Percentiles rank a stretch among this genome's conserved stretches.
phyloP scores from a whole-genome alignment of 2,797 vertebrate genomes.

The Poeciliopsis turneri region DNA sequence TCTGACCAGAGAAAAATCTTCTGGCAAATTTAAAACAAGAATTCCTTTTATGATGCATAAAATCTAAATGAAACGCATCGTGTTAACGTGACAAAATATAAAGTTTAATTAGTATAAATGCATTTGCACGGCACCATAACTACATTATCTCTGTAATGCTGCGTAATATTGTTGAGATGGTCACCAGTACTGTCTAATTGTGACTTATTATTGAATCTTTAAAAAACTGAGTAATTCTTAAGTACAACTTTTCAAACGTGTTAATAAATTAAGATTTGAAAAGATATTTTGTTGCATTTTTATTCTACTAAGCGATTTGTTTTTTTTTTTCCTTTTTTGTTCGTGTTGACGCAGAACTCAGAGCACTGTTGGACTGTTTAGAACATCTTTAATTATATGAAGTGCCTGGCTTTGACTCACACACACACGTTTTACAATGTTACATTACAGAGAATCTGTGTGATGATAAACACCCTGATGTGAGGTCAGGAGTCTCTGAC shows the following conservation, averaged over 20 bases:
- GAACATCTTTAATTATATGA: slow-evolving; percentile 65
- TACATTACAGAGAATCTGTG: slow-evolving; percentile 30
- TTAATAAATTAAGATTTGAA: slow-evolving; percentile 63
- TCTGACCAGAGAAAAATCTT: not conserved
- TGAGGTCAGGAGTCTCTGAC: slow-evolving; percentile 31
- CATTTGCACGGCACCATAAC: not conserved
- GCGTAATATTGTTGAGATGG: slow-evolving; percentile 17
- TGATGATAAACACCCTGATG: slow-evolving; percentile 37
- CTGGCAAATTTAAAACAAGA: not conserved
- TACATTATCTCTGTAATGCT: slow-evolving; percentile 19
- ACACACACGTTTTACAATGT: slow-evolving; percentile 48
- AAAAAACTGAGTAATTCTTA: slow-evolving; percentile 25
- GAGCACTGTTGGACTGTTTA: slow-evolving; percentile 19
- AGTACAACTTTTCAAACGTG: slow-evolving; percentile 49
- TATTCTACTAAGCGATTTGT: not conserved
- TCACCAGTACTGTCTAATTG: slow-evolving; percentile 35
- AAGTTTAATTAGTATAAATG: not conserved
- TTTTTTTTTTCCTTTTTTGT: not conserved
- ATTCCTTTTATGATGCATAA: not conserved
- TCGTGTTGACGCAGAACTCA: not conserved
- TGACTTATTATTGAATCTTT: slow-evolving; percentile 18
- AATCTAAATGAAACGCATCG: not conserved
- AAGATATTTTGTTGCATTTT: not conserved
- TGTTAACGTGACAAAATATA: not conserved
- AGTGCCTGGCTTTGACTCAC: slow-evolving; percentile 36